Conservation (phyloP, 2,888 invertebrate genomes). For the Deilephila porcellus region DNA sequence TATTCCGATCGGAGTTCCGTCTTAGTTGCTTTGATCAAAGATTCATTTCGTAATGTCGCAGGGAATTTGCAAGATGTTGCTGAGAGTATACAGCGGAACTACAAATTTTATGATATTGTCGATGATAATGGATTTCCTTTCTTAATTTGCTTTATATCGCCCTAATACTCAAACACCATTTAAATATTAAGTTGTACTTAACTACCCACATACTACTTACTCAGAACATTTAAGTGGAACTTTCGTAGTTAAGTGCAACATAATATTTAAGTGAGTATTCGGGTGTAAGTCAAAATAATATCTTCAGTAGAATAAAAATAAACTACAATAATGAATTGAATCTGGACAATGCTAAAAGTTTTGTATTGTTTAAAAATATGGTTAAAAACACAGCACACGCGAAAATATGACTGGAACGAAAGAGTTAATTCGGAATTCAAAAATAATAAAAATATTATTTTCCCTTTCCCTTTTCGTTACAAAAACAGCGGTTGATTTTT, state of each 20-base stretch:
- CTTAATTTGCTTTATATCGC: neutral
- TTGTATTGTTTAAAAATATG: no score
- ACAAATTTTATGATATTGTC: neutral
- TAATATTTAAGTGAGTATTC: no score
- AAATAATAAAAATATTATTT: neutral
- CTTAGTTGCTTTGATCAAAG: neutral
- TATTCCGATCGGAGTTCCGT: neutral
- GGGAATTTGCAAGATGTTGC: neutral
- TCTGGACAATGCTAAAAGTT: no score
- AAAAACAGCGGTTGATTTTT: neutral
- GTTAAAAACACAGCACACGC: neutral
- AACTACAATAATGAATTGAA: no score
- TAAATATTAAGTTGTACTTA: no score
- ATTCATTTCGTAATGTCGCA: neutral
- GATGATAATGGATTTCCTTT: neutral
- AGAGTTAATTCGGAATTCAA: neutral
- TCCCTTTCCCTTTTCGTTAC: neutral
- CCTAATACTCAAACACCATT: no score
- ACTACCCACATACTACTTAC: no score
- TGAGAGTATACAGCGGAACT: neutral
- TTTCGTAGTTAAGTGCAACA: no score
- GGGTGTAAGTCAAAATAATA: neutral
- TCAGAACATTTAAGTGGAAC: no score
- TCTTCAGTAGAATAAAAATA: no score
- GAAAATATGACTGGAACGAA: neutral